Evolutionary conservation across 1,140 invertebrate genomes (phyloP).

Genomic region (Acromyrmex charruanus): DNA sequence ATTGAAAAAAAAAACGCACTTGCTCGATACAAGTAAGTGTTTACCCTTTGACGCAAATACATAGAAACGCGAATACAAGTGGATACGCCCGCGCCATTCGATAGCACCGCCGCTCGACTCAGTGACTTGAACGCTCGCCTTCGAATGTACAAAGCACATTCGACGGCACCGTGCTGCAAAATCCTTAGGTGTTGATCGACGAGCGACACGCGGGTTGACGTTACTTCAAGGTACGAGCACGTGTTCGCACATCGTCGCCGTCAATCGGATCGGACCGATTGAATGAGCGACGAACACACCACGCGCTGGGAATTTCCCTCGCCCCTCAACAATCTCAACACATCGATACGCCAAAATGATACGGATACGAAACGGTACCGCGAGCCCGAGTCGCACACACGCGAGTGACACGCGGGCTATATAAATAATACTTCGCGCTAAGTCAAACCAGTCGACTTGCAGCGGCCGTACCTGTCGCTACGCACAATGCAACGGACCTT

Average conservation of each 20-base stretch:
- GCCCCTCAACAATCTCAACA: too few relatives aligned
- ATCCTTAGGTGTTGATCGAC: too few relatives aligned
- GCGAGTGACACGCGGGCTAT: conserved; percentile 71
- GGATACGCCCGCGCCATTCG: background rate
- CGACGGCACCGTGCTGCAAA: background rate
- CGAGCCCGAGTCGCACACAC: conserved; percentile 40
- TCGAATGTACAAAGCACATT: background rate
- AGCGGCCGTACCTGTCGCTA: conserved; percentile 82
- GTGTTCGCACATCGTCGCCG: conserved; percentile 7
- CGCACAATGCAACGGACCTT: conserved; percentile 74
- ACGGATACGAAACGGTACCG: conserved; percentile 64
- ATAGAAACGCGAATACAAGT: background rate
- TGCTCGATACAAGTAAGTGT: background rate
- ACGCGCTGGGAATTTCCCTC: background rate
- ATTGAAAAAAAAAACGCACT: background rate
- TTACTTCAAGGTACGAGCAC: background rate
- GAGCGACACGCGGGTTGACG: background rate
- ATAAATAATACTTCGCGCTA: conserved; percentile 84
- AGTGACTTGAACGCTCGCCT: conserved; percentile 17
- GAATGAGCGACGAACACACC: conserved; percentile 30
- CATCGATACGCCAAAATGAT: conserved; percentile 12
- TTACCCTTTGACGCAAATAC: background rate
- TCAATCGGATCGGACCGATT: conserved; percentile 30
- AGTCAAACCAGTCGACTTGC: conserved; percentile 82
- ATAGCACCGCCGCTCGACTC: too few relatives aligned